Percentiles rank a stretch among this genome's conserved stretches.
Conservation (phyloP, 2,797 vertebrate species). For the Sebastes wilsoni region DNA sequence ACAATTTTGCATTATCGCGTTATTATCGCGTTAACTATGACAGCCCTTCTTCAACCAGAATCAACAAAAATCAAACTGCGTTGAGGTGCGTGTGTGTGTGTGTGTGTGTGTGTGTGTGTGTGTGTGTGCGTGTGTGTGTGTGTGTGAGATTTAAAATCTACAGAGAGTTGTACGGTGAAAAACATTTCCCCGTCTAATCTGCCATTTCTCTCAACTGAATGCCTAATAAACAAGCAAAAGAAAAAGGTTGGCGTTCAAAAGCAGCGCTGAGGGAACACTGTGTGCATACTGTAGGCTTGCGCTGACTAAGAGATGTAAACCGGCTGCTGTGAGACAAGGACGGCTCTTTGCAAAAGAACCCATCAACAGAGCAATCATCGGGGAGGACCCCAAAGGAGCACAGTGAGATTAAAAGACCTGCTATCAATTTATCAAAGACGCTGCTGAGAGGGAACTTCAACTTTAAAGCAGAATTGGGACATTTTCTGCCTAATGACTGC, state of each 20-base stretch:
- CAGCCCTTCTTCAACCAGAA: neutral
- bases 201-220: constrained; percentile 1
- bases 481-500: constrained; percentile 59
- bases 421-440: constrained; percentile 71
- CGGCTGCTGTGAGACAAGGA: constrained; percentile 55
- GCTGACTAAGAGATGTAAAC: constrained; percentile 37
- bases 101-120: neutral
- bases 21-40: too few species aligned
- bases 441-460: constrained; percentile 58
- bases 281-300: neutral
- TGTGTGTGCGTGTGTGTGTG: neutral
- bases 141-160: neutral
- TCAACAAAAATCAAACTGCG: neutral
- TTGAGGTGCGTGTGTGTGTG: neutral
- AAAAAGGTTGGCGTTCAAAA: constrained; percentile 32
- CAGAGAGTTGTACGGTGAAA: neutral
- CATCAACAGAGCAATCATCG: constrained; percentile 67
- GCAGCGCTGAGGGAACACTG: constrained; percentile 8
- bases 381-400: constrained; percentile 57
- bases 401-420: constrained; percentile 67
- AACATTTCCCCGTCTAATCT: constrained; percentile 4
- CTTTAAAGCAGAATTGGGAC: constrained; percentile 66
- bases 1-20: too few species aligned
- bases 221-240: constrained; percentile 27
- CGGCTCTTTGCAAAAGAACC: constrained; percentile 48